Evolutionary conservation across 2,888 invertebrate genomes (phyloP), one percentile per base, ranked within the genome.

Genomic region (Sesia bembeciformis): DNA sequence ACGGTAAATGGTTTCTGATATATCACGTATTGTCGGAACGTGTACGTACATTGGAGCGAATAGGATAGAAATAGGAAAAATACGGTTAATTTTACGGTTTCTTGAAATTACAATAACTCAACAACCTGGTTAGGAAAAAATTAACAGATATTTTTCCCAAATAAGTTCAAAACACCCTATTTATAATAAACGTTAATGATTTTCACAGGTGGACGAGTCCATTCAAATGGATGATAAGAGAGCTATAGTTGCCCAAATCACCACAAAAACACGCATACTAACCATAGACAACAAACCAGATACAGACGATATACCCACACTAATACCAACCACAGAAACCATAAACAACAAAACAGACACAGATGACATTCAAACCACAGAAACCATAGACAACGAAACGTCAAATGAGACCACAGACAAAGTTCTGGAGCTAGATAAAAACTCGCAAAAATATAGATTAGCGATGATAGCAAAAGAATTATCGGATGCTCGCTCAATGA

Each of bases 401-500:
- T 5, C 46, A 53, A 64, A 59, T 39, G 49, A 50, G 43, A 8
- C 51, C 49, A 52, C 51, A 53, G 53, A 61, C 7, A 52, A 51
- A 40, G 41, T 60, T n/a, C 53, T 53, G 39, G 58, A 71, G 53
- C 3, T 85, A 40, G 91, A 92, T 67, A 90, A 82, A 54, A 90
- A 86, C 64, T 90, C 91, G 0, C 91, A 92, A 56, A 89, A 87
- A 70, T 91, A 92, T 65, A 85, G 91, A 52, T 69, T 91, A 0
- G 90, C 92, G 56, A 91, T 92, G 89, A 89, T 93, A 1, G 90
- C 92, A 60, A 90, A 91, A 58, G 72, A 92, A 0, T 66, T 91
- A 4, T 90, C 91, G 3, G 92, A 92, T 57, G 90, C 91, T 0
- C 75, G 90, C 39, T 92, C 90, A 8, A 91, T 91, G 79, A 83